Percentiles rank a stretch among this genome's conserved stretches.
Evolutionary conservation across 1,140 invertebrate species (phyloP).

Genomic region (Drosophila tsacasi): DNA sequence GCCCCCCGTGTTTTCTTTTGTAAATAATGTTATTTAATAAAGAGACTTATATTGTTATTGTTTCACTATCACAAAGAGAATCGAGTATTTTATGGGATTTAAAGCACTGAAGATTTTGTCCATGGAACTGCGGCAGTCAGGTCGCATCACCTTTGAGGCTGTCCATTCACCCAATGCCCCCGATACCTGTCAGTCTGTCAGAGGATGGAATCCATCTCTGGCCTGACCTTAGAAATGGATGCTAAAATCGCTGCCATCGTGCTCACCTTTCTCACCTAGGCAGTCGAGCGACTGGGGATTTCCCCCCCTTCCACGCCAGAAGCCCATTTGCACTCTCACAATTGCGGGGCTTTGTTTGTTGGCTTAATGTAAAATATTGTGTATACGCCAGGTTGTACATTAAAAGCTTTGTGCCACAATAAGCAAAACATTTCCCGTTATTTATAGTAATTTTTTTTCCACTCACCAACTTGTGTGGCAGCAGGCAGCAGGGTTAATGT

Average conservation of each 20-base stretch:
- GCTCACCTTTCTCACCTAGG: conserved; percentile 28
- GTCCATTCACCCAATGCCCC: conserved; percentile 1
- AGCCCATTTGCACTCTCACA: conserved; percentile 30
- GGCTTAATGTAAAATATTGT: conserved; percentile 79
- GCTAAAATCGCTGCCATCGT: conserved; percentile 57
- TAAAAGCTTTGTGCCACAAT: conserved; percentile 74
- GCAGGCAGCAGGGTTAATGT: conserved; percentile 11
- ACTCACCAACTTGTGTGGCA: not conserved
- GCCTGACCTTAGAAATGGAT: conserved; percentile 38
- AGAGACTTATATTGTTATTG: conserved; percentile 13
- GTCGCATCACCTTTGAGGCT: not conserved
- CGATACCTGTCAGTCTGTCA: conserved; percentile 57
- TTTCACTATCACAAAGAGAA: conserved; percentile 2
- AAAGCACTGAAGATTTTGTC: conserved; percentile 15
- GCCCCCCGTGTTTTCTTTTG: conserved; percentile 8
- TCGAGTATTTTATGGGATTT: conserved; percentile 26
- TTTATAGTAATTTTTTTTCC: conserved; percentile 58
- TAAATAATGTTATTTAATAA: conserved; percentile 61
- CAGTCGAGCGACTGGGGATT: conserved; percentile 21
- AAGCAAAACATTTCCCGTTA: conserved; percentile 62
- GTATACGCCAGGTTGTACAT: conserved; percentile 74
- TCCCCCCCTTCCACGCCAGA: not conserved
- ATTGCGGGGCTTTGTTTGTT: conserved; percentile 66
- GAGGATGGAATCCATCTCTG: conserved; percentile 15
- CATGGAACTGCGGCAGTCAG: conserved; percentile 2